phyloP scores from a whole-genome alignment of 2,888 invertebrate species.

The Catocala nupta region DNA sequence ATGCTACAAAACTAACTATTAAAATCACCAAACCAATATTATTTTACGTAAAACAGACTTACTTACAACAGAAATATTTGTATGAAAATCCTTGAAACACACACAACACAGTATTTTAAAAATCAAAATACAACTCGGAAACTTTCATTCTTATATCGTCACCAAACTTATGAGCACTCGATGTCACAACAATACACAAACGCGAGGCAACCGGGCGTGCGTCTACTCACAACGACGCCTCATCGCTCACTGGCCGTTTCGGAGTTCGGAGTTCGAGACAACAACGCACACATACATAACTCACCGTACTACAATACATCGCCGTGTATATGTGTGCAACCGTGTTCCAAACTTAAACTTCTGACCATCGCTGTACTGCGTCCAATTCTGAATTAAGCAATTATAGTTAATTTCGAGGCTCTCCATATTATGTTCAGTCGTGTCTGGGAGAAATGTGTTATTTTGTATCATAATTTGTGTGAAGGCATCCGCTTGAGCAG shows the following conservation, averaged over 20 bases:
- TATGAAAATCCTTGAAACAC: slow-evolving; percentile 36
- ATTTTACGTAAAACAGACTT: slow-evolving; percentile 1
- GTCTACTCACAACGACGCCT: slow-evolving; percentile 28
- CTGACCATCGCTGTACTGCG: slow-evolving; percentile 42
- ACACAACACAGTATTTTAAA: slow-evolving; percentile 36
- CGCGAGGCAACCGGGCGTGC: slow-evolving; percentile 24
- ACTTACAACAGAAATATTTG: slow-evolving; percentile 1
- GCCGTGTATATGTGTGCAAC: slow-evolving; percentile 1
- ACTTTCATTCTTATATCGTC: slow-evolving; percentile 43
- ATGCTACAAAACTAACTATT: background rate
- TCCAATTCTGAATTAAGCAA: slow-evolving; percentile 84
- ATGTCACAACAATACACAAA: slow-evolving; percentile 49
- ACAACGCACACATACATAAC: slow-evolving; percentile 32
- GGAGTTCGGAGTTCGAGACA: slow-evolving; percentile 24
- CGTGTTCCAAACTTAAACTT: slow-evolving; percentile 40
- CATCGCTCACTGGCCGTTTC: slow-evolving; percentile 41
- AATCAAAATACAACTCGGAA: slow-evolving; percentile 25
- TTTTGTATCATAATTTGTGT: slow-evolving; percentile 86
- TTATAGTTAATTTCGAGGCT: slow-evolving; percentile 86
- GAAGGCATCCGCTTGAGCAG: slow-evolving; percentile 85
- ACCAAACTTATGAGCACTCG: slow-evolving; percentile 45
- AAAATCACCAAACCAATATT: background rate
- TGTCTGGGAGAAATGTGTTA: slow-evolving; percentile 84
- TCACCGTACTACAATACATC: slow-evolving; percentile 1
- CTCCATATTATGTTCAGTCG: slow-evolving; percentile 80